Evolutionary conservation across 2,888 invertebrate species (phyloP), one percentile per base, ranked within the genome.

Genomic region (Sinelater perroti): DNA sequence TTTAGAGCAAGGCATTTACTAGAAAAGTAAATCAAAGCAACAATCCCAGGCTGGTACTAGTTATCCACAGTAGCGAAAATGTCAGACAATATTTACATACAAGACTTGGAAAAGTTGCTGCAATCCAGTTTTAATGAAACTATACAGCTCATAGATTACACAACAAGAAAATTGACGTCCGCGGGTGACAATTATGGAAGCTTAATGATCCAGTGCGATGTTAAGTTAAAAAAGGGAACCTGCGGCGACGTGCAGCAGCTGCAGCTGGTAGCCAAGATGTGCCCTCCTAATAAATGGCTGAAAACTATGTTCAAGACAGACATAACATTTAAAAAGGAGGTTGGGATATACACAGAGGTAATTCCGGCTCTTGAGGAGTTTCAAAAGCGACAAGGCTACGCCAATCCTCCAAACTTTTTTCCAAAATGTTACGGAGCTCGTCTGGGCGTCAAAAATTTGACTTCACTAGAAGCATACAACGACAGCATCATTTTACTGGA

Each of bases 171-270:
- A 8, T 28, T 30, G 6, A 80, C 80, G 21, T 79, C 80, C 11
- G 77, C 80, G 0, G 85, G 85, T 1, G 85, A 85, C 62, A 85
- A 85, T 67, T 85, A 84, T 67, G 84, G 84, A 1, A 84, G 85
- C 62, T 70, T 80, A 0, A 83, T 85, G 70, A 63, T 44, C 6
- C 4, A 13, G 10, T n/a, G 16, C 7, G 30, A 28, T 30, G 18
- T 44, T 5, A 44, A 44, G 18, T 4, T 44, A 2, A n/a, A 42
- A 26, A 7, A 14, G 1, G 6, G 17, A 1, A 30, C 8, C 3
- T 1, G 1, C 6, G 5, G 10, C 7, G 11, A 24, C 1, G 11
- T n/a, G 6, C 13, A 46, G 4, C 17, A 17, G 5, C 51, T 82
- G 14, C 65, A 79, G 6, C 53, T 83, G 1, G 79, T 84, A 1